A percentile compares a stretch with the other conserved stretches of the same genome.
Evolutionary conservation across 2,797 vertebrate genomes (phyloP).

Genomic region (Cirrhinus mrigala): DNA sequence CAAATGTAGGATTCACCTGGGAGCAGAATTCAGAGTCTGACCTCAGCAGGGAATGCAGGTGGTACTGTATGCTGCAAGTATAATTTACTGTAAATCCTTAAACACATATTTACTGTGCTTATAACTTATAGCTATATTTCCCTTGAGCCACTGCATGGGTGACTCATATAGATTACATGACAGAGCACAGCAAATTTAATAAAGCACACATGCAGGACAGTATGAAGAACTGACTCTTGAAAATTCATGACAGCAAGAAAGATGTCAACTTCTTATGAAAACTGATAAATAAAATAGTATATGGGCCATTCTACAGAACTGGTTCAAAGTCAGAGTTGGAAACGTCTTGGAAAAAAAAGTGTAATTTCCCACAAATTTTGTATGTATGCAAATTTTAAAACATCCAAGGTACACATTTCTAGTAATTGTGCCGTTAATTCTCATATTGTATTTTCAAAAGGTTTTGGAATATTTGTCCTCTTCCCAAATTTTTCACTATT

Average conservation of each 20-base stretch:
- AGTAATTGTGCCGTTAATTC: too few species aligned
- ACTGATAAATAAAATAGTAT: background rate
- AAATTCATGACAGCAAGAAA: background rate
- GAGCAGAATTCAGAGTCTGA: slow-evolving; percentile 1
- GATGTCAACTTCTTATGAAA: background rate
- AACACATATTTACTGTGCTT: slow-evolving; percentile 21
- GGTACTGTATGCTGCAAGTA: background rate
- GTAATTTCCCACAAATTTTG: too few species aligned
- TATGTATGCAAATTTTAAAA: too few species aligned
- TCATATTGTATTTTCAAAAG: too few species aligned
- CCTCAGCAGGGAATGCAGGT: slow-evolving; percentile 33
- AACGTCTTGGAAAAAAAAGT: too few species aligned
- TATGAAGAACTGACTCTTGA: background rate
- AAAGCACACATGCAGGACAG: background rate
- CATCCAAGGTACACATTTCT: too few species aligned
- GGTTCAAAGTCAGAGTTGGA: too few species aligned
- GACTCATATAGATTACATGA: background rate
- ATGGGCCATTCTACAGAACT: too few species aligned
- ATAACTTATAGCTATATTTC: background rate
- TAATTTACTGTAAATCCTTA: slow-evolving; percentile 16
- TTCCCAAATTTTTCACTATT: too few species aligned
- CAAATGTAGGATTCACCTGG: slow-evolving; percentile 13
- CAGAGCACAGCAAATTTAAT: slow-evolving; percentile 9
- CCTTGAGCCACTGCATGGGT: background rate
- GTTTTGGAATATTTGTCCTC: too few species aligned